These are phyloP conservation scores for Homalodisca vitripennis DNA, from an alignment of 1,140 invertebrate species.

Conservation along the genomic window DNA sequence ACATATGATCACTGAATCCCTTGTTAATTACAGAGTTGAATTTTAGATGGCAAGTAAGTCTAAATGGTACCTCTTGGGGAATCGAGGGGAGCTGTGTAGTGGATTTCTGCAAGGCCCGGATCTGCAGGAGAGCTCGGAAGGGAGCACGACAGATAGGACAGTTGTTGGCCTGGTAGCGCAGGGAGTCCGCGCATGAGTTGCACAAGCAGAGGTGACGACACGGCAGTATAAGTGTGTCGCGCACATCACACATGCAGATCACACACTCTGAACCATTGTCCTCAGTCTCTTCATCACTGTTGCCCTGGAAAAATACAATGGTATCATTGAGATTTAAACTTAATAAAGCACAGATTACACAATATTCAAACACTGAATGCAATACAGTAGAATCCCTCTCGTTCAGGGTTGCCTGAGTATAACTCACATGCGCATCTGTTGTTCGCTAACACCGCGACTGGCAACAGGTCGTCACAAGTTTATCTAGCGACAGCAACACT, in stretches of 20 bases:
- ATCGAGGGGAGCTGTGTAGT: slow-evolving; percentile 52
- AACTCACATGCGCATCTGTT: too few relatives aligned
- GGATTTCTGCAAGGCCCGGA: slow-evolving; percentile 88
- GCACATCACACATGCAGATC: slow-evolving; percentile 97
- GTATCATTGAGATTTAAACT: too few relatives aligned
- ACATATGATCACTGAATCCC: too few relatives aligned
- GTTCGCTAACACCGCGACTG: too few relatives aligned
- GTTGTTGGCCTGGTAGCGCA: slow-evolving; percentile 96
- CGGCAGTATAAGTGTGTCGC: slow-evolving; percentile 96
- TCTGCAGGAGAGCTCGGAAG: slow-evolving; percentile 94
- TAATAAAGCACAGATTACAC: too few relatives aligned
- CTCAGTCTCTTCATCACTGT: slow-evolving; percentile 86
- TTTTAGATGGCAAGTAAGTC: too few relatives aligned
- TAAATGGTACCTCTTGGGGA: slow-evolving; percentile 42
- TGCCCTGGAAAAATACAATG: slow-evolving; percentile 54
- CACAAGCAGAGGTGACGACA: slow-evolving; percentile 98
- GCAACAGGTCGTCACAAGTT: too few relatives aligned
- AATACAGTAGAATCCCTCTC: too few relatives aligned
- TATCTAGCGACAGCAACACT: too few relatives aligned
- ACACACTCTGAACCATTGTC: slow-evolving; percentile 98
- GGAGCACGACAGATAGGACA: slow-evolving; percentile 98
- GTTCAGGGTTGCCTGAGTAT: too few relatives aligned
- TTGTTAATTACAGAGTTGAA: too few relatives aligned
- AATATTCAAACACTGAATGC: too few relatives aligned
- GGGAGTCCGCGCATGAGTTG: slow-evolving; percentile 94